Conservation (phyloP, 2,113 vertebrate species). For the Halcyon senegalensis region DNA sequence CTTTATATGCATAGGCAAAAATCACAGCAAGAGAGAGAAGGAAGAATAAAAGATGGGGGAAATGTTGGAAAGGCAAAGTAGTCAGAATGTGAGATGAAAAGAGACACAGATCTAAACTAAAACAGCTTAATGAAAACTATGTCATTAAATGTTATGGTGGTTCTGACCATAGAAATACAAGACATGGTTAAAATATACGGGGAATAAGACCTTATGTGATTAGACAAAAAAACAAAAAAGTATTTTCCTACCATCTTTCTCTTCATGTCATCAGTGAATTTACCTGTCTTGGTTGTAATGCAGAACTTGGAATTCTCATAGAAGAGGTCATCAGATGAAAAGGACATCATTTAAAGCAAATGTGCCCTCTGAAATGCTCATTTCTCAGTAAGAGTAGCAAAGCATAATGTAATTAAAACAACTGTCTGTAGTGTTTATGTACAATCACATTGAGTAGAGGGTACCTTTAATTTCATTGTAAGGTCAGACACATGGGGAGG, state of each 20-base stretch:
- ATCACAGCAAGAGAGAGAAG: background rate
- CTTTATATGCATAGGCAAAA: background rate
- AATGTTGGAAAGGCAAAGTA: background rate
- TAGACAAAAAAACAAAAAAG: background rate
- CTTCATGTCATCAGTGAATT: background rate
- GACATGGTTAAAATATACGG: background rate
- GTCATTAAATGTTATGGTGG: background rate
- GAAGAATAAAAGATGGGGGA: background rate
- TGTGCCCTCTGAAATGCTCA: background rate
- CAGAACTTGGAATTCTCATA: background rate
- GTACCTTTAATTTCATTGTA: slow-evolving; percentile 15
- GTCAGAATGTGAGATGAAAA: background rate
- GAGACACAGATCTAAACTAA: background rate
- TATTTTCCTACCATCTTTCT: background rate
- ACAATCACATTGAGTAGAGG: background rate
- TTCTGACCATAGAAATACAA: background rate
- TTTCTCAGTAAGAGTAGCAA: background rate
- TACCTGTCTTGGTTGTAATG: background rate
- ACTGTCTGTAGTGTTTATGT: background rate
- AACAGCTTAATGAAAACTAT: background rate
- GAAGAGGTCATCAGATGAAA: background rate
- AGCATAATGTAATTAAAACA: slow-evolving; percentile 9
- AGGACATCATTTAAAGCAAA: background rate
- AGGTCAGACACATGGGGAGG: background rate
- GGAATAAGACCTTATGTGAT: background rate